Conservation (phyloP, 2,113 vertebrate genomes). For the Scomber colias region DNA sequence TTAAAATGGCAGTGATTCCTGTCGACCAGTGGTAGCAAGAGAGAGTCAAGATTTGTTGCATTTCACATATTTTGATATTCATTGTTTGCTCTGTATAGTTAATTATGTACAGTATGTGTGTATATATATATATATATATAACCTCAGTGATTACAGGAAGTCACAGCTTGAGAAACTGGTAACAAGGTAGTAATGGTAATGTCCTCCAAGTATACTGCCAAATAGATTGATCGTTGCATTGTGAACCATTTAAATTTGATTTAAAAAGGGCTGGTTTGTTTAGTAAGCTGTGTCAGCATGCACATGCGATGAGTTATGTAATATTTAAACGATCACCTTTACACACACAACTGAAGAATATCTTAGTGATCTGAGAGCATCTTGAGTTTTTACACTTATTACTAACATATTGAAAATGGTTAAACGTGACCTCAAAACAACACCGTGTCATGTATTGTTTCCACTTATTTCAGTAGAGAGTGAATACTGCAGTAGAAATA, state of each 20-base stretch:
- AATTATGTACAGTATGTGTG: too few species aligned
- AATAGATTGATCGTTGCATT: not conserved
- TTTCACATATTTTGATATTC: not conserved
- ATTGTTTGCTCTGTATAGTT: not conserved
- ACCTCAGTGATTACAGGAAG: not conserved
- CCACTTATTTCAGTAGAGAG: not conserved
- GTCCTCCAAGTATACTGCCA: not conserved
- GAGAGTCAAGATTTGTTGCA: not conserved
- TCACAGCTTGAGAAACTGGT: not conserved
- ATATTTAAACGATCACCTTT: not conserved
- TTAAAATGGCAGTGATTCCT: conserved; percentile 4
- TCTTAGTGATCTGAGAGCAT: not conserved
- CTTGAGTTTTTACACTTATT: not conserved
- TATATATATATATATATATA: not conserved
- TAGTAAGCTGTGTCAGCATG: not conserved
- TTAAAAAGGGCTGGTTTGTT: not conserved
- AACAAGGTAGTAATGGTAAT: not conserved
- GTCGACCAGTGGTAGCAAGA: not conserved
- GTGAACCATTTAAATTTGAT: conserved; percentile 11
- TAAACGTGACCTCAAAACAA: not conserved
- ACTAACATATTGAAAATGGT: not conserved
- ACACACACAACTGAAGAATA: not conserved
- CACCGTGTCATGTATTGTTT: not conserved
- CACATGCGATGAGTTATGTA: not conserved
- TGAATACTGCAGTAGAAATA: not conserved